phyloP scores from a whole-genome alignment of 2,888 invertebrate genomes.

The Ormyrus rosae region DNA sequence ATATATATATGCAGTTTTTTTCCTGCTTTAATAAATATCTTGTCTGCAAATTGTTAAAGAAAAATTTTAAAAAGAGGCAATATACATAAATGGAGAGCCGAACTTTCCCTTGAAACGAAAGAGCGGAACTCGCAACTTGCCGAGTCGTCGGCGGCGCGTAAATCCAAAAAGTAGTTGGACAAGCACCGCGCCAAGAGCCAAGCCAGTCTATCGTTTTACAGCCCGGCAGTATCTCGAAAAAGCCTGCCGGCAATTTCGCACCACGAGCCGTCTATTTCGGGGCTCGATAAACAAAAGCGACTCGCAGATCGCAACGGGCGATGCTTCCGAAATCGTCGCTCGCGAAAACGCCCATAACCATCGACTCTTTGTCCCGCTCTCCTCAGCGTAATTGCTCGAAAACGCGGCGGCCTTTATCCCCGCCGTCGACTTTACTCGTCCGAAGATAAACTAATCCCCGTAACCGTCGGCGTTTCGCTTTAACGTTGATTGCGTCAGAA shows the following conservation, averaged over 20 bases:
- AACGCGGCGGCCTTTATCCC: slow-evolving; percentile 49
- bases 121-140: slow-evolving; percentile 5
- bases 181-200: not conserved
- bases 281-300: slow-evolving; percentile 51
- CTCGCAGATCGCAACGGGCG: slow-evolving; percentile 33
- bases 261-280: not conserved
- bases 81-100: not conserved
- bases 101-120: slow-evolving; percentile 53
- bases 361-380: slow-evolving; percentile 53
- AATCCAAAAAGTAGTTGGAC: slow-evolving; percentile 25
- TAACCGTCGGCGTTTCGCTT: slow-evolving; percentile 75
- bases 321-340: slow-evolving; percentile 5
- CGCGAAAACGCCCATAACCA: slow-evolving; percentile 25
- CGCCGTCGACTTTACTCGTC: slow-evolving; percentile 44
- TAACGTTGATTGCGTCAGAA: slow-evolving; percentile 75
- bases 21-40: not conserved
- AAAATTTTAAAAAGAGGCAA: too few relatives aligned
- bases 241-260: slow-evolving; percentile 7
- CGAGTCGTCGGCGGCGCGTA: slow-evolving; percentile 3
- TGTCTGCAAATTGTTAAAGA: too few relatives aligned
- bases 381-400: slow-evolving; percentile 56
- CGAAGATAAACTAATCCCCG: slow-evolving; percentile 75
- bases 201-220: slow-evolving; percentile 52
- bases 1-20: not conserved
- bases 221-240: slow-evolving; percentile 19